A percentile compares a stretch with the other conserved stretches of the same genome.
These are phyloP conservation scores for Echinometra lucunter DNA, from an alignment of 53 echinoderm and acorn worm genomes.

Conservation along the genomic window DNA sequence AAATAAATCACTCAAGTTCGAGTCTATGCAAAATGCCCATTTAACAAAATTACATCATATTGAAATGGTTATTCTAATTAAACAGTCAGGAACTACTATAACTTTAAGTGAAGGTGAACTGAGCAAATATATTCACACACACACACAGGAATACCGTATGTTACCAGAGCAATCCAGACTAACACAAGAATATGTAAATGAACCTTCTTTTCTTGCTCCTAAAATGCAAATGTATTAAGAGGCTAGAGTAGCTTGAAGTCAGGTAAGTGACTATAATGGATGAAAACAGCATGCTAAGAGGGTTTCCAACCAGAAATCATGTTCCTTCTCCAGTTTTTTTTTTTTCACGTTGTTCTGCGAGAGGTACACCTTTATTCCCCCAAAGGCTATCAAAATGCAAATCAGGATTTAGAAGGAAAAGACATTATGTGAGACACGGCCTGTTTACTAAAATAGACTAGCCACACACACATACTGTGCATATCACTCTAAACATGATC, in stretches of 20 bases:
- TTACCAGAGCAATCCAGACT: not conserved
- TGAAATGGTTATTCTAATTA: no score
- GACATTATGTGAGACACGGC: not conserved
- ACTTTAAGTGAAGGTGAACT: not conserved
- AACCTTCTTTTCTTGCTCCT: not conserved
- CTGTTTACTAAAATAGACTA: not conserved
- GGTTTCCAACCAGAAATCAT: not conserved
- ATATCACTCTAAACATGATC: not conserved
- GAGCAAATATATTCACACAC: no score
- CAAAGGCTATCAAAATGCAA: slow-evolving; percentile 26
- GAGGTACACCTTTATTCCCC: slow-evolving; percentile 25
- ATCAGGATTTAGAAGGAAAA: not conserved
- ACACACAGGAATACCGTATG: not conserved
- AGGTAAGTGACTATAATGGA: slow-evolving; percentile 12
- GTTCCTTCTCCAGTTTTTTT: not conserved
- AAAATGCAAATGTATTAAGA: not conserved
- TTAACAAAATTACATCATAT: no score
- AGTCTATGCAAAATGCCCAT: no score
- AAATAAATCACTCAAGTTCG: no score
- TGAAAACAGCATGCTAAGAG: not conserved
- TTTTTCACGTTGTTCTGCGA: not conserved
- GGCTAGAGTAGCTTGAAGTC: not conserved
- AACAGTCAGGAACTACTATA: no score
- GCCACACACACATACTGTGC: not conserved
- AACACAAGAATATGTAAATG: not conserved